Evolutionary conservation across 2,888 invertebrate genomes (phyloP), one percentile per base, ranked within the genome.

Genomic region (Pollenia amentaria): DNA sequence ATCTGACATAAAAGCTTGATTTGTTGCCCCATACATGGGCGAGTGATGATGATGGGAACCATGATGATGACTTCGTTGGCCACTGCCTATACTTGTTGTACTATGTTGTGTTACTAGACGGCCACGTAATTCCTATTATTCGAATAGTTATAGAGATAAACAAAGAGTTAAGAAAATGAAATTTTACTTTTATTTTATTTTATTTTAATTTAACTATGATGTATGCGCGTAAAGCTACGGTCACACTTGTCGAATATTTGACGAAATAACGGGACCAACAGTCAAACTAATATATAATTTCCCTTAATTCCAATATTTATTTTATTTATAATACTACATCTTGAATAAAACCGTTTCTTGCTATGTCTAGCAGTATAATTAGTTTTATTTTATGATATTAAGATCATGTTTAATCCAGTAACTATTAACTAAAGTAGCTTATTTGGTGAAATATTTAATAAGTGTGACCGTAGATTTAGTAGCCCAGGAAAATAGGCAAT

Each of bases 1-100:
- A 88, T 94, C 93, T 48, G 93, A 91, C 89, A 93, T 91, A 91
- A 97, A 98, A 46, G 96, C 98, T 89, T 96, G 96, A 93, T 98
- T 98, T 21, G 97, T 97, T 21, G 98, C 96, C 2, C 98, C 98
- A 92, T 98, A 98, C 93, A 96, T 95, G 44, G 93, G 92, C 80
- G 91, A 92, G 84, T 93, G 94, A 67, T 90, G 91, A 85, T 90
- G 90, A 79, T 91, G 92, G 9, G 82, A 62, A 29, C 84, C 85
- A 84, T 83, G 77, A 70, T 87, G 82, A 57, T 70, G 80, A 64
- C 78, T 73, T 55, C 87, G 82, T 16, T 95, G 95, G 89, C 96
- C 96, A 91, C 97, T 97, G n/a, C 88, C 77, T 16, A 95, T 95
- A 90, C 96, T 87, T 42, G 80, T 69, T 16, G 87, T 96, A 91